Percentiles rank a stretch among this genome's conserved stretches.
phyloP scores from a whole-genome alignment of 2,113 vertebrate species.

The Machaerirhynchus nigripectus region DNA sequence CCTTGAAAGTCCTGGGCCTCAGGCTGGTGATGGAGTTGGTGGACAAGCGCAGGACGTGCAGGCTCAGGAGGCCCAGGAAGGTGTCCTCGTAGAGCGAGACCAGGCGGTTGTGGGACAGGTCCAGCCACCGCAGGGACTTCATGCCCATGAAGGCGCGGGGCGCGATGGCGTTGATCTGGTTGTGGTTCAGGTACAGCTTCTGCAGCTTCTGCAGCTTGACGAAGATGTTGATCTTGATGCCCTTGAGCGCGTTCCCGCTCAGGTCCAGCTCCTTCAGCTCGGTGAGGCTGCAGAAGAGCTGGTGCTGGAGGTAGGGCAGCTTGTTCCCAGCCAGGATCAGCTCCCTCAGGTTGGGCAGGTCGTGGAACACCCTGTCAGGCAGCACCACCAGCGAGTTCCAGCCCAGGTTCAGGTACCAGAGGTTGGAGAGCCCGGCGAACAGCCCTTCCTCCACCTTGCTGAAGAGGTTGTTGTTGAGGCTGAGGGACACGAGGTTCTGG shows the following conservation, averaged over 20 bases:
- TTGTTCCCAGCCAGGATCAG: conserved; percentile 90
- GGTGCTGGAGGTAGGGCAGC: conserved; percentile 90
- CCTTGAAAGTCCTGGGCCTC: conserved; percentile 85
- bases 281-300: conserved; percentile 84
- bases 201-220: conserved; percentile 86
- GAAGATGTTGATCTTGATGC: conserved; percentile 89
- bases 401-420: conserved; percentile 93
- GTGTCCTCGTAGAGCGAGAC: conserved; percentile 84
- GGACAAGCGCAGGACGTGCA: conserved; percentile 89
- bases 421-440: conserved; percentile 84
- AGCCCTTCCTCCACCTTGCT: conserved; percentile 84
- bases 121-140: conserved; percentile 92
- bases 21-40: conserved; percentile 85
- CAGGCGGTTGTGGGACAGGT: conserved; percentile 90
- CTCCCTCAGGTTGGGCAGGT: conserved; percentile 84
- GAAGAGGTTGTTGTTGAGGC: conserved; percentile 88
- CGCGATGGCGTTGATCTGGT: conserved; percentile 83
- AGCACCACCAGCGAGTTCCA: conserved; percentile 91
- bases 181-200: conserved; percentile 91
- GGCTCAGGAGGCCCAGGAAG: conserved; percentile 83
- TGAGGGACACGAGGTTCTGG: conserved; percentile 84
- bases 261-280: conserved; percentile 94
- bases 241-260: conserved; percentile 84
- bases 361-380: conserved; percentile 84
- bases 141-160: conserved; percentile 89